A percentile compares a stretch with the other conserved stretches of the same genome.
Evolutionary conservation across 2,888 invertebrate genomes (phyloP).

Genomic region (Eristalis pertinax): DNA sequence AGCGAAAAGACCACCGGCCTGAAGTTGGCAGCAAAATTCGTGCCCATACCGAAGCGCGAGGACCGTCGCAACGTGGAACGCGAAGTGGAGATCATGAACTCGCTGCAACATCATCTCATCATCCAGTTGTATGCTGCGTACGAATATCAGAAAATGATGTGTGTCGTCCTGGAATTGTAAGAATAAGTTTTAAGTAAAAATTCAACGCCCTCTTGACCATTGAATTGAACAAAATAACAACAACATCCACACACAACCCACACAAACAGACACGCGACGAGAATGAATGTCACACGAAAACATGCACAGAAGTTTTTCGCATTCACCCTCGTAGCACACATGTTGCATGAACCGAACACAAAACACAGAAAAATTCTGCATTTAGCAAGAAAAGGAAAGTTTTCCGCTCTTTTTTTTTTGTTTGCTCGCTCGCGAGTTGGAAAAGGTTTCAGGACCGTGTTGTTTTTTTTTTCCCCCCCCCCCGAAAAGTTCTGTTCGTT

Average conservation of each 20-base stretch:
- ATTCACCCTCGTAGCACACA: constrained; percentile 31
- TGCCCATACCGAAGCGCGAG: constrained; percentile 91
- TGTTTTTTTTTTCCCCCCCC: too few species aligned
- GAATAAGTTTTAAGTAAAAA: constrained; percentile 77
- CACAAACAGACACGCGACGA: not conserved
- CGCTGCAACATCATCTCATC: constrained; percentile 95
- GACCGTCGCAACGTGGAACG: constrained; percentile 95
- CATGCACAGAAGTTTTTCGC: constrained; percentile 27
- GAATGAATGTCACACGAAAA: not conserved
- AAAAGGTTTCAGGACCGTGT: constrained; percentile 26
- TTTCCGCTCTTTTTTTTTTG: constrained; percentile 6
- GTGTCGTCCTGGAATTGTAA: constrained; percentile 98
- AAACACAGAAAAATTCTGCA: not conserved
- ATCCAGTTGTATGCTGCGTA: constrained; percentile 99
- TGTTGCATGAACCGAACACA: constrained; percentile 48
- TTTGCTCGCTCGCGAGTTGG: not conserved
- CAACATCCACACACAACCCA: not conserved
- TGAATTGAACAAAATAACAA: not conserved
- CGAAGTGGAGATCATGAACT: constrained; percentile 98
- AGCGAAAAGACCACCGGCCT: constrained; percentile 91
- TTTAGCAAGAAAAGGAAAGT: constrained; percentile 32
- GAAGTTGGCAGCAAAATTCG: constrained; percentile 95
- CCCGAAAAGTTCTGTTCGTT: constrained; percentile 25
- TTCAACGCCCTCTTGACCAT: not conserved
- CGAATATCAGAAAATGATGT: constrained; percentile 96